Conservation (phyloP, 2,797 vertebrate genomes). For the Bovichtus diacanthus region DNA sequence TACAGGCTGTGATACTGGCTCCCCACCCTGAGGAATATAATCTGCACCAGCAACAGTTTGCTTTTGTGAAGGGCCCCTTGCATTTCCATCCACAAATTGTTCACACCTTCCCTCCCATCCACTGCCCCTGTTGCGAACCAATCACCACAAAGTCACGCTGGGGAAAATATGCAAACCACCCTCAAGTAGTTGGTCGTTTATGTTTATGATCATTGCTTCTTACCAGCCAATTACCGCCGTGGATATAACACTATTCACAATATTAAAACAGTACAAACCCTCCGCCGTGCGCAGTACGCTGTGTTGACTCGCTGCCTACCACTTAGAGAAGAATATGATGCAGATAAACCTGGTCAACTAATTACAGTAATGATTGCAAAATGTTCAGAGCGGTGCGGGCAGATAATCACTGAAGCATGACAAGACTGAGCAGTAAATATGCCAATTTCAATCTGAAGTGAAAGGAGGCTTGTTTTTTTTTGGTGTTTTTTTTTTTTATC, state of each 20-base stretch:
- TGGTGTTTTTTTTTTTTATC: neutral
- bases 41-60: neutral
- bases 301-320: slow-evolving; percentile 7
- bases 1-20: neutral
- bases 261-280: neutral
- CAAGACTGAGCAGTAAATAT: slow-evolving; percentile 60
- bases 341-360: slow-evolving; percentile 65
- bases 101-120: slow-evolving; percentile 7
- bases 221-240: neutral
- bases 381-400: slow-evolving; percentile 44
- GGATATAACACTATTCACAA: neutral
- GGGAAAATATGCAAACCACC: slow-evolving; percentile 11
- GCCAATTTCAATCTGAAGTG: slow-evolving; percentile 51
- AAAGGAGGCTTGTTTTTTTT: slow-evolving; percentile 23
- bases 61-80: neutral
- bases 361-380: slow-evolving; percentile 72
- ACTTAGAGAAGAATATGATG: slow-evolving; percentile 59
- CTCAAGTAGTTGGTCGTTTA: neutral
- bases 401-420: slow-evolving; percentile 65
- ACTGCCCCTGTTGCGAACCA: slow-evolving; percentile 3
- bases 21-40: neutral
- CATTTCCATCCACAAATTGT: slow-evolving; percentile 17
- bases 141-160: neutral
- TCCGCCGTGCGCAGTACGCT: neutral
- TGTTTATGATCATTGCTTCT: slow-evolving; percentile 24